Base-by-base conservation (phyloP, 2,888 invertebrate species). In the Cosmopolites sordidus region DNA sequence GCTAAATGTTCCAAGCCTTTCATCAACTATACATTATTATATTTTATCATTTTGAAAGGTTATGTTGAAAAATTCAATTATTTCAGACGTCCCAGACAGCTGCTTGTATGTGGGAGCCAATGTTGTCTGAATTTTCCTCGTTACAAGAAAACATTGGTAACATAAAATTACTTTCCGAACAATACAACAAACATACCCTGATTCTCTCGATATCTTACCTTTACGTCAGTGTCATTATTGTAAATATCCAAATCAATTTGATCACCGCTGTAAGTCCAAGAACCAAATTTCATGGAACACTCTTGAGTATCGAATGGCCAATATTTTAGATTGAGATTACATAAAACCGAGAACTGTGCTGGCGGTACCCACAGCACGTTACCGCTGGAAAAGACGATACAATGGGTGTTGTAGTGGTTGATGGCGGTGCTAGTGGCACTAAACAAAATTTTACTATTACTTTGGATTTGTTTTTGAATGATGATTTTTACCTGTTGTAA, bases 251-350 rank as follows among this genome's bases (percentile, higher is more conserved):
- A 60, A 58, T 81, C 77, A 6, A 86, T 73, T 61, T 84, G 79
- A 16, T 83, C 78, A 0, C 79, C 79, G 48, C 77, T 76, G 66
- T 84, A 81, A 0, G 83, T 81, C 82, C 89, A 85, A 0, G 90
- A 89, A 1, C 87, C 89, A 56, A 92, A 80, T 64, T 79, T 80
- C 54, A 91, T 73, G 39, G 69, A 65, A 63, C 87, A 87, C 0
- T 68, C 72, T 69, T 92, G 91, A 4, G 73, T 73, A 70, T 92
- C 92, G 42, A 77, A 80, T 0, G 92, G 92, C 91, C 91, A 92
- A 56, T 78, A 74, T 12, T 77, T 73, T 46, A 91, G 75, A 66
- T 90, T 81, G 18, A 82, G 67, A 51, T 83, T 80, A 63, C 84
- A 85, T 63, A 82, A 80, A 11, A 80, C 76, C 0, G 83, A 75